A percentile compares a stretch with the other conserved stretches of the same genome.
Conservation (phyloP, 2,797 vertebrate genomes). For the Fringilla coelebs region DNA sequence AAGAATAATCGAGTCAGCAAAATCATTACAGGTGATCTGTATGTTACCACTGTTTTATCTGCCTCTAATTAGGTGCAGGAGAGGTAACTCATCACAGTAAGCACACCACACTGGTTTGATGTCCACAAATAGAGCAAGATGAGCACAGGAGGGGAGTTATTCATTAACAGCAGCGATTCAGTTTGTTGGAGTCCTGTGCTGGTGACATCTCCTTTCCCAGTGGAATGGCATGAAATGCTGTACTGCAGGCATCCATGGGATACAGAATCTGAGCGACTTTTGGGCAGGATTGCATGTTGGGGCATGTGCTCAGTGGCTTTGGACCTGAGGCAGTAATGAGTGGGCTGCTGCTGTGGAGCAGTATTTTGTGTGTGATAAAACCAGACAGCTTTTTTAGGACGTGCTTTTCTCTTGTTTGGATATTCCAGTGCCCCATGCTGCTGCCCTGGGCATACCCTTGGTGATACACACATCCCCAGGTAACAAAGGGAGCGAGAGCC, state of each 20-base stretch:
- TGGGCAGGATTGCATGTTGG: fast-evolving
- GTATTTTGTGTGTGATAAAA: fast-evolving
- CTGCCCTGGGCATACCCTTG: neutral
- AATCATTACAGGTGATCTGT: constrained; percentile 77
- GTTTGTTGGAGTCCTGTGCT: neutral
- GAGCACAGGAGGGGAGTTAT: constrained; percentile 16
- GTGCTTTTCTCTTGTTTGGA: neutral
- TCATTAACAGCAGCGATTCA: neutral
- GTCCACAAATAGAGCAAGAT: constrained; percentile 41
- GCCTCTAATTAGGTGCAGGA: constrained; percentile 74
- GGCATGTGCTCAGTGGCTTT: fast-evolving
- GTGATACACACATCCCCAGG: fast-evolving
- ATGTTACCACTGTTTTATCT: constrained; percentile 76
- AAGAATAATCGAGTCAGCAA: constrained; percentile 77
- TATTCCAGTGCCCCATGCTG: fast-evolving
- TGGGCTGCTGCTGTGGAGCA: neutral
- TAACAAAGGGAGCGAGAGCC: fast-evolving
- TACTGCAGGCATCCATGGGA: neutral
- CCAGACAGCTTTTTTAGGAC: neutral
- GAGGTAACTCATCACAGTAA: constrained; percentile 60
- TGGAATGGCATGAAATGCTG: neutral
- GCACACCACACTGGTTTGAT: constrained; percentile 39
- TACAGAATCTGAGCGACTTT: fast-evolving
- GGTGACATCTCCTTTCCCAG: neutral
- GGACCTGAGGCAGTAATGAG: fast-evolving